A percentile compares a stretch with the other conserved stretches of the same genome.
phyloP scores from a whole-genome alignment of 2,888 invertebrate species.

The Drosophila nr. medialis region DNA sequence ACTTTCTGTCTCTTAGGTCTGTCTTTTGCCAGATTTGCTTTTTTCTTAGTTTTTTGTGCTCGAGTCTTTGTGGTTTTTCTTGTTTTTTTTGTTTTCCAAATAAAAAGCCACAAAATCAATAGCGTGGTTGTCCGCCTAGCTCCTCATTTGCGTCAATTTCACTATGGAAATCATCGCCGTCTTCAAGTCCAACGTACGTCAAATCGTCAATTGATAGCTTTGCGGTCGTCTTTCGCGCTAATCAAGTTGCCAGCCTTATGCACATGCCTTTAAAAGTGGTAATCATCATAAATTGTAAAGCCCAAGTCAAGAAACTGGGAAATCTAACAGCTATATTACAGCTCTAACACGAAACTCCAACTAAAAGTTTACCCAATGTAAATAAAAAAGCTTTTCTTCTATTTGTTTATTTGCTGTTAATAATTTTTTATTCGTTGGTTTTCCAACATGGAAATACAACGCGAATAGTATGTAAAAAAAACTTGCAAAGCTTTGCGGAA shows the following conservation, averaged over 20 bases:
- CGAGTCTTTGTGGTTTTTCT: constrained; percentile 6
- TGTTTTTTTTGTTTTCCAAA: constrained; percentile 25
- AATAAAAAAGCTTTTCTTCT: constrained; percentile 13
- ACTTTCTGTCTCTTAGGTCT: constrained; percentile 22
- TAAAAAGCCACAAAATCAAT: constrained; percentile 68
- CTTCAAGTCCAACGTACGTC: constrained; percentile 29
- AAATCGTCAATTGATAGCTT: constrained; percentile 26
- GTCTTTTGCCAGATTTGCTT: constrained; percentile 7
- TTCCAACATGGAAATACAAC: constrained; percentile 35
- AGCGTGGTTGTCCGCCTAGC: constrained; percentile 45
- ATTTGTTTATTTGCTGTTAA: constrained; percentile 7
- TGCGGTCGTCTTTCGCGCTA: constrained; percentile 55
- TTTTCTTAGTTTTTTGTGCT: constrained; percentile 2
- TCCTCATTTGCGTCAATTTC: constrained; percentile 65
- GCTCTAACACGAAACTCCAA: constrained; percentile 8
- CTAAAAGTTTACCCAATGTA: constrained; percentile 33
- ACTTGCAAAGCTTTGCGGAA: constrained; percentile 44
- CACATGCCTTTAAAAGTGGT: constrained; percentile 46
- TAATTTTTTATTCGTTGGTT: constrained; percentile 4
- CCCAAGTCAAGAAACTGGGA: constrained; percentile 45
- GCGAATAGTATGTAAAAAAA: constrained; percentile 5
- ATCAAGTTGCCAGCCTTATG: constrained; percentile 57
- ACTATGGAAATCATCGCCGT: constrained; percentile 57
- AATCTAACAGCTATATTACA: constrained; percentile 49
- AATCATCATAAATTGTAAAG: constrained; percentile 78